A percentile compares a stretch with the other conserved stretches of the same genome.
These are phyloP conservation scores for Pseudolaguvia tuberculata DNA, from an alignment of 2,113 vertebrate genomes.

Conservation along the genomic window DNA sequence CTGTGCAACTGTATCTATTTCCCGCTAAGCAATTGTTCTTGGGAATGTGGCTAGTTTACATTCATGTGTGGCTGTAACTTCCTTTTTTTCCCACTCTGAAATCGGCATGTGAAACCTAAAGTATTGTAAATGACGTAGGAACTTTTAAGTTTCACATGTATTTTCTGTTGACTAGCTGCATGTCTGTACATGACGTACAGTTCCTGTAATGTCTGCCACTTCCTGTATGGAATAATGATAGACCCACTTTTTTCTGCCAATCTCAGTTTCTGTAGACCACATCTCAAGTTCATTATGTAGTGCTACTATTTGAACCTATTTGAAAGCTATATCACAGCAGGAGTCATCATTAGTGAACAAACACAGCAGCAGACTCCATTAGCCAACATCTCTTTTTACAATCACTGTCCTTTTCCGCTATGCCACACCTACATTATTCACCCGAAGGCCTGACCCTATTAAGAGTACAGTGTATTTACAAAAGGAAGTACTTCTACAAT, in stretches of 20 bases:
- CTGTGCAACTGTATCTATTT: background rate
- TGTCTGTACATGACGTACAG: background rate
- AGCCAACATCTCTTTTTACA: slow-evolving; percentile 25
- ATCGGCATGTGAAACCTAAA: slow-evolving; percentile 3
- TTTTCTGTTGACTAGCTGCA: background rate
- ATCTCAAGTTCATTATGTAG: slow-evolving; percentile 18
- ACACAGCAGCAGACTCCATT: slow-evolving; percentile 28
- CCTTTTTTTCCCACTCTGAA: background rate
- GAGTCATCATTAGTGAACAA: slow-evolving; percentile 8
- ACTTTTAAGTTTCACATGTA: background rate
- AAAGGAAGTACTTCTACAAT: slow-evolving; percentile 1
- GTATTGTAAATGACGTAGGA: background rate
- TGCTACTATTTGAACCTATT: background rate
- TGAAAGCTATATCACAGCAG: slow-evolving; percentile 30
- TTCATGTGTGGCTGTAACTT: slow-evolving; percentile 35
- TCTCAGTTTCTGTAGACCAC: slow-evolving; percentile 3
- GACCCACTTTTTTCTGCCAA: background rate
- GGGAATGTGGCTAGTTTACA: background rate
- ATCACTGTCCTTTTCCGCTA: background rate
- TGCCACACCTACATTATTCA: background rate
- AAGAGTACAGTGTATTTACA: slow-evolving; percentile 6
- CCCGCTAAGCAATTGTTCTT: background rate
- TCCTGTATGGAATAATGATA: background rate
- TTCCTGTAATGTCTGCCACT: background rate
- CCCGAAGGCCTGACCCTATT: background rate